Base-by-base conservation (phyloP, 2,113 vertebrate species). In the Pseudorectes ferrugineus region DNA sequence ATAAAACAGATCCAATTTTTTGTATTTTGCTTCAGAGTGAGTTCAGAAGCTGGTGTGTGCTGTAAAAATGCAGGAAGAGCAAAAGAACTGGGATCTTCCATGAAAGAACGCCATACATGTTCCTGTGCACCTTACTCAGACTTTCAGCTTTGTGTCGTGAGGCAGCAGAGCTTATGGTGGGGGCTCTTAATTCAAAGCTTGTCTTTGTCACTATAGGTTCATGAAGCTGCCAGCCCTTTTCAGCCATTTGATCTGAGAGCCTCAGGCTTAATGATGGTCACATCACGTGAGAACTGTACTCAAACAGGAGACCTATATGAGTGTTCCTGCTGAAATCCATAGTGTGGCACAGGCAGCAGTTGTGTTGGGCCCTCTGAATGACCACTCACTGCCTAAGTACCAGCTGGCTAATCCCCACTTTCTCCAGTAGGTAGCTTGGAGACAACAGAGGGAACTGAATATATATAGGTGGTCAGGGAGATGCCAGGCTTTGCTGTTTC, bases 141-240 rank as follows among this genome's bases (percentile, higher is more conserved):
- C 23, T 65, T 89, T 81, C 80, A 77, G 35, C 42, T 52, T 46
- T 43, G 21, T 65, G 66, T 38, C n/a, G 31, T 1, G 3, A 73
- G 29, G 23, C 31, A 73, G 45, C 4, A 1, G n/a, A 70, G 11
- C 14, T 68, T 5, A 22, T 0, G 0, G 38, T 1, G 2, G 19
- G 38, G 15, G 48, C 51, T 77, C 35, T 23, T 49, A 22, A 66
- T 25, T 15, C 55, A 89, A 49, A 81, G 26, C 23, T 54, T 42
- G 35, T 77, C 21, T 21, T 43, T 58, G 42, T 33, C 61, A 29
- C 14, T 33, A 15, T 4, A 51, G 45, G 25, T 40, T 81, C 8
- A 1, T 10, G 45, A 84, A 80, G 31, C 10, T 31, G 12, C n/a
- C 51, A 71, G 29, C 11, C 23, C 13, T 81, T 49, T 65, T 36